Evolutionary conservation across 2,113 vertebrate species (phyloP), one percentile per base, ranked within the genome.

Genomic region (Hippocampus barbouri): DNA sequence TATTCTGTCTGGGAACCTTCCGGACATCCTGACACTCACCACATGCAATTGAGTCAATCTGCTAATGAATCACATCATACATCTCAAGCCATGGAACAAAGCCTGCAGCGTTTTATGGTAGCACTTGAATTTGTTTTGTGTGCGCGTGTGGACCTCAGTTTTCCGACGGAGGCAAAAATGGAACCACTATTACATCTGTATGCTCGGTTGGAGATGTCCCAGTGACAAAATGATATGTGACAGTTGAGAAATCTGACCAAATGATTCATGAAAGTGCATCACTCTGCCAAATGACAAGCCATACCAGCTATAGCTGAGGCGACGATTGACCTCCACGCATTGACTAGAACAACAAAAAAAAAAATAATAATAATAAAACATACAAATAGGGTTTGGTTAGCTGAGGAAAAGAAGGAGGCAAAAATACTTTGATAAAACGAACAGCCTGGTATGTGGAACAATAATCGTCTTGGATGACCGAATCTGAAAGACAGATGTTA

Each of bases 191-290:
- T 72, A 51, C 76, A 86, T 83, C 78, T 73, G 64, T 75, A 75
- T 79, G 76, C 76, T 80, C 70, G 74, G 70, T 74, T 66, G 75
- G 71, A 80, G 74, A 87, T 76, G 85, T 79, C 85, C 81, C 66
- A 38, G 65, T 83, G 79, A 87, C 71, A 83, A 82, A 88, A 87
- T 72, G 83, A 53, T 43, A 41, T 20, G 61, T 20, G 63, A 80
- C 76, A 80, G 57, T 54, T 41, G 59, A 47, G 71, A 83, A 73
- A 71, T 84, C 72, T 69, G 83, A 85, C 76, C 77, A 59, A 49
- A 76, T 82, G 75, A 80, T 70, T 84, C 76, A 79, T 79, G 72
- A 73, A 82, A 83, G 66, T 69, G 40, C 71, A 75, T 85, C 71
- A 68, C 27, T 86, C 77, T 68, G 63, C 79, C 67, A 80, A 82